Evolutionary conservation across 2,113 vertebrate genomes (phyloP).

Genomic region (Amblyopsis rosae): DNA sequence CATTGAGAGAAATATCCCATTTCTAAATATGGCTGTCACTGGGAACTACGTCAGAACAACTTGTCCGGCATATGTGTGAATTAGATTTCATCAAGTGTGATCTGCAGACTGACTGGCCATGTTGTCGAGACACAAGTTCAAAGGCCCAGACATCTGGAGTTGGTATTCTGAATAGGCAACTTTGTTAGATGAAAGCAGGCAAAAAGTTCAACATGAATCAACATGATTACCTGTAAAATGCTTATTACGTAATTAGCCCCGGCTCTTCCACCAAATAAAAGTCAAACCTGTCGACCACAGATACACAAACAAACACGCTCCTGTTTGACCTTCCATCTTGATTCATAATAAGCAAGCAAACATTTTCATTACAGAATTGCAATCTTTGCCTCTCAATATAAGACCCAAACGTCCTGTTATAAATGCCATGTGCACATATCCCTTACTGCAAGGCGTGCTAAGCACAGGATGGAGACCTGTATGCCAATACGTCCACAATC

Average conservation of each 20-base stretch:
- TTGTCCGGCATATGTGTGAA: background rate
- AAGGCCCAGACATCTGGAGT: constrained; percentile 28
- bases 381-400: constrained; percentile 48
- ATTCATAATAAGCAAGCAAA: constrained; percentile 69
- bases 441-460: constrained; percentile 59
- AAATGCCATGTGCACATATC: constrained; percentile 68
- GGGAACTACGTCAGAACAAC: background rate
- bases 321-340: constrained; percentile 48
- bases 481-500: constrained; percentile 63
- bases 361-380: constrained; percentile 64
- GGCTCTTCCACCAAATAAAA: constrained; percentile 51
- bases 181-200: constrained; percentile 64
- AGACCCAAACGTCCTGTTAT: constrained; percentile 57
- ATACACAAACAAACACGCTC: constrained; percentile 60
- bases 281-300: constrained; percentile 55
- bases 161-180: constrained; percentile 46
- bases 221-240: constrained; percentile 66
- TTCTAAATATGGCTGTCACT: too few species aligned
- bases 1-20: too few species aligned
- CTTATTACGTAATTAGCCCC: constrained; percentile 59
- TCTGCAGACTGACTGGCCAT: too few species aligned
- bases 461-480: constrained; percentile 63
- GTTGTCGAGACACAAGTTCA: background rate
- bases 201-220: constrained; percentile 50
- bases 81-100: too few species aligned